Conservation (phyloP, 2,888 invertebrate genomes). For the Acronicta psi region DNA sequence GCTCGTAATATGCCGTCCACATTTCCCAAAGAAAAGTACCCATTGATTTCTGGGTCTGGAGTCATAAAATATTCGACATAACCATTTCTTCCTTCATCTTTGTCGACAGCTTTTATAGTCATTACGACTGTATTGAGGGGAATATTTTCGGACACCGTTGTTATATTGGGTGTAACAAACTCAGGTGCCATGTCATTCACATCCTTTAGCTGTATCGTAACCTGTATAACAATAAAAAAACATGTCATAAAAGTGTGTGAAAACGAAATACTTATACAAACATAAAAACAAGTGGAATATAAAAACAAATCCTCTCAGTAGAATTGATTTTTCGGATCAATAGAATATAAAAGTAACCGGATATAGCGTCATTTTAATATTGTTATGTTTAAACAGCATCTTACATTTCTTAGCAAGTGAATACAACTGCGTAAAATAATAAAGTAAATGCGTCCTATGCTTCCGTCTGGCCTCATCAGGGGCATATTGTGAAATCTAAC, state of each 20-base stretch:
- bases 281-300: slow-evolving; percentile 24
- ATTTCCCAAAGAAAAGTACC: slow-evolving; percentile 94
- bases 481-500: slow-evolving; percentile 64
- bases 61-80: slow-evolving; percentile 96
- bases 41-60: slow-evolving; percentile 90
- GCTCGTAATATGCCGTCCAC: slow-evolving; percentile 96
- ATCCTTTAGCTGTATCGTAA: slow-evolving; percentile 95
- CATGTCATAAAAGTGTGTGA: slow-evolving; percentile 44
- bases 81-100: slow-evolving; percentile 97
- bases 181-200: slow-evolving; percentile 97
- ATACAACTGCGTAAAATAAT: slow-evolving; percentile 43
- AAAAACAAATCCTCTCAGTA: slow-evolving; percentile 33
- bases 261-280: slow-evolving; percentile 42
- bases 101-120: slow-evolving; percentile 96
- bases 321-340: slow-evolving; percentile 27
- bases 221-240: slow-evolving; percentile 88
- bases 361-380: slow-evolving; percentile 35
- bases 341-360: slow-evolving; percentile 29
- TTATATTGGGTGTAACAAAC: slow-evolving; percentile 94
- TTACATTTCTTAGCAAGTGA: slow-evolving; percentile 33
- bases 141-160: slow-evolving; percentile 95
- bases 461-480: slow-evolving; percentile 61
- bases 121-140: slow-evolving; percentile 95
- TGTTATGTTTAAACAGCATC: slow-evolving; percentile 27
- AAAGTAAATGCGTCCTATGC: slow-evolving; percentile 36